phyloP scores from a whole-genome alignment of 1,140 invertebrate genomes.

The Ostrea edulis region DNA sequence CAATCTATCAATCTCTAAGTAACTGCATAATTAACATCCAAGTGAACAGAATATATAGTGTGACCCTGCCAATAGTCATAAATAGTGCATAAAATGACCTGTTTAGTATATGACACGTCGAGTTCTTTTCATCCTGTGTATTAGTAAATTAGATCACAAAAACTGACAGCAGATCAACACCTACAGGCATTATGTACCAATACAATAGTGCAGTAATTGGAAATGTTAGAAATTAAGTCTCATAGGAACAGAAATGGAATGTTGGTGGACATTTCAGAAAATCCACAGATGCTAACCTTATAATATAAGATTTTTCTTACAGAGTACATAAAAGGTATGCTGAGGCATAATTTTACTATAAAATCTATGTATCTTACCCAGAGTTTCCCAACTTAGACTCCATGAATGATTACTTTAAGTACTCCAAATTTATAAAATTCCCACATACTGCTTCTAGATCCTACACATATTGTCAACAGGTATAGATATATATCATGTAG shows the following conservation, averaged over 20 bases:
- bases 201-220: neutral
- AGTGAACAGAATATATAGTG: neutral
- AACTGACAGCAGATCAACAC: slow-evolving; percentile 8
- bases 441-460: neutral
- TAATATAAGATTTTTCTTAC: neutral
- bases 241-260: neutral
- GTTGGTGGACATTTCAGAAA: neutral
- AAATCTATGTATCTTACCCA: neutral
- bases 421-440: neutral
- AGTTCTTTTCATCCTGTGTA: neutral
- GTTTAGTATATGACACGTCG: neutral
- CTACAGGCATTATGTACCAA: neutral
- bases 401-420: neutral
- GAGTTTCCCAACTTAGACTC: neutral
- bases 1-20: neutral
- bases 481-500: neutral
- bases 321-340: neutral
- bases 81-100: slow-evolving; percentile 10
- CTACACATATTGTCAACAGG: neutral
- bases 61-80: neutral
- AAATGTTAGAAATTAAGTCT: neutral
- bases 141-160: neutral
- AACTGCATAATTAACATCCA: neutral
- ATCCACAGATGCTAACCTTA: neutral
- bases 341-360: neutral